Evolutionary conservation across 2,797 vertebrate genomes (phyloP).

Genomic region (Lerista edwardsae): DNA sequence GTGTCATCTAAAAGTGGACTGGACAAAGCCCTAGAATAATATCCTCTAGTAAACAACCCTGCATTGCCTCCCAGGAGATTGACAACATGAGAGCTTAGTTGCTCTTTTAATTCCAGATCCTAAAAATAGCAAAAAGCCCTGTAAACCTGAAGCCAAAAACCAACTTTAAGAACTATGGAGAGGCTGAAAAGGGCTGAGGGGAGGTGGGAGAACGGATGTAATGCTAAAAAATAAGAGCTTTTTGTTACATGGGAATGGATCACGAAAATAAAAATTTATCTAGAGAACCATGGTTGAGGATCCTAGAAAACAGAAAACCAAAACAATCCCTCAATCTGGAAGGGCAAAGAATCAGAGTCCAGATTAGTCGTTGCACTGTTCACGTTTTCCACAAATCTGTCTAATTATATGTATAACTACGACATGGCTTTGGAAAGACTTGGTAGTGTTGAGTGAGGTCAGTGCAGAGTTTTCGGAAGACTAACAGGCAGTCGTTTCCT

Average conservation of each 20-base stretch:
- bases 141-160: not conserved
- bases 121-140: conserved; percentile 38
- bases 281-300: not conserved
- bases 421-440: not conserved
- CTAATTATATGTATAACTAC: not conserved
- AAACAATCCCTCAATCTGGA: not conserved
- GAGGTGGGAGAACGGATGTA: not conserved
- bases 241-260: not conserved
- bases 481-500: not conserved
- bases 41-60: conserved; percentile 38
- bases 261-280: not conserved
- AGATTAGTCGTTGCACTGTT: not conserved
- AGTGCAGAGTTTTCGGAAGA: not conserved
- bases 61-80: conserved; percentile 17
- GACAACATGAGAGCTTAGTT: conserved; percentile 23
- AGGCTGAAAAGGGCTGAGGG: not conserved
- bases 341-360: not conserved
- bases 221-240: not conserved
- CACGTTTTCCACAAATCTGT: not conserved
- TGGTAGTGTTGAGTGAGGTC: not conserved
- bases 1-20: conserved; percentile 32
- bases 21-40: conserved; percentile 46
- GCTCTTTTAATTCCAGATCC: conserved; percentile 30
- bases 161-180: not conserved
- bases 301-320: not conserved